phyloP scores from a whole-genome alignment of 2,797 vertebrate species.

The Scleropages formosus region DNA sequence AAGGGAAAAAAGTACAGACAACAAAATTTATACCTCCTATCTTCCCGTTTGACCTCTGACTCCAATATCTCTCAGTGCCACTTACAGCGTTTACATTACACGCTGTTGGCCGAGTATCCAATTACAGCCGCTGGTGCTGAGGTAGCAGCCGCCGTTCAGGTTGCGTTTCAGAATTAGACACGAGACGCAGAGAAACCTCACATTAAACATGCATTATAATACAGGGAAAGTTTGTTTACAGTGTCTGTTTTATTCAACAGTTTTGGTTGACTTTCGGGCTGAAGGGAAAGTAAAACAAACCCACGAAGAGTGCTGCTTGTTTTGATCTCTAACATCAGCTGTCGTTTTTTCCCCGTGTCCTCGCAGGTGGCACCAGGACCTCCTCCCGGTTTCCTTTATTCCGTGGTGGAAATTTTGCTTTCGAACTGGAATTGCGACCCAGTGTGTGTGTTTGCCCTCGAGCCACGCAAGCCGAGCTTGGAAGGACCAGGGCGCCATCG shows the following conservation, averaged over 20 bases:
- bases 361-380: not conserved
- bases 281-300: not conserved
- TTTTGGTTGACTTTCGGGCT: not conserved
- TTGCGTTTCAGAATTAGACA: not conserved
- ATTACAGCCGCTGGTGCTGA: not conserved
- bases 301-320: not conserved
- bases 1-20: not conserved
- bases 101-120: not conserved
- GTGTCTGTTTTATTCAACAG: not conserved
- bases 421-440: not conserved
- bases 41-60: conserved; percentile 25
- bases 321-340: not conserved
- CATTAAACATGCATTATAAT: conserved; percentile 3
- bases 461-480: conserved; percentile 3
- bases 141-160: not conserved
- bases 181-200: not conserved
- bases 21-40: conserved; percentile 14
- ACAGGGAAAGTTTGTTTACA: not conserved
- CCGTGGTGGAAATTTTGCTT: not conserved
- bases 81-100: conserved; percentile 14
- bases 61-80: conserved; percentile 14
- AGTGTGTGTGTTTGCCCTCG: not conserved
- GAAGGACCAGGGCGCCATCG: not conserved
- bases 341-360: not conserved
- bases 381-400: not conserved